A percentile compares a stretch with the other conserved stretches of the same genome.
Evolutionary conservation across 2,888 invertebrate species (phyloP).

Genomic region (Microctonus hyperodae): DNA sequence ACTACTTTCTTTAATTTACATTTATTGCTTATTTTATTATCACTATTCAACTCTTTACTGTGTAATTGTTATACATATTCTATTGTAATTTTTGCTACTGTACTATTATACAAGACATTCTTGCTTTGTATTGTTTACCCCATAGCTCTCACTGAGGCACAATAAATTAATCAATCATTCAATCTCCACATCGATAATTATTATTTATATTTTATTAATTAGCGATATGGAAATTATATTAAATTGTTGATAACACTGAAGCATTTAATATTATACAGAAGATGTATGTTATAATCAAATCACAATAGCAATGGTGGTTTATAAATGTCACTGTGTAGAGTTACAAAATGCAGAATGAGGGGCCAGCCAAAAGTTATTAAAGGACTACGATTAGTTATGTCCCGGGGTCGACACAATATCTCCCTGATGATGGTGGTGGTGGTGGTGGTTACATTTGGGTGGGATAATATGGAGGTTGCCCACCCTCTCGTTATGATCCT

Average conservation of each 20-base stretch:
- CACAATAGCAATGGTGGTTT: constrained; percentile 51
- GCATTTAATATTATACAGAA: constrained; percentile 49
- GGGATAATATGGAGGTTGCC: no score
- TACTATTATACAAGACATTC: no score
- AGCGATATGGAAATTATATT: neutral
- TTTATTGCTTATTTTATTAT: no score
- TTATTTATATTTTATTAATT: neutral
- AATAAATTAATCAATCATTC: no score
- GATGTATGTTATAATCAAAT: constrained; percentile 61
- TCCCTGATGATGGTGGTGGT: constrained; percentile 31
- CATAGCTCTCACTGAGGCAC: no score
- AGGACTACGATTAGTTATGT: constrained; percentile 59
- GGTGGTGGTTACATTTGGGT: constrained; percentile 32
- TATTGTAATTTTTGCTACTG: no score
- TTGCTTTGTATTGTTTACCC: no score
- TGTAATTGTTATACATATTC: no score
- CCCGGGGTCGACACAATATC: constrained; percentile 38
- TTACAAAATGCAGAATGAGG: constrained; percentile 31
- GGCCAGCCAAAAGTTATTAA: constrained; percentile 50
- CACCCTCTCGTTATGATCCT: constrained; percentile 29
- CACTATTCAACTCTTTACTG: no score
- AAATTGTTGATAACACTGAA: constrained; percentile 41
- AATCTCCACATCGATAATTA: neutral
- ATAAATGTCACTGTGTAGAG: constrained; percentile 37
- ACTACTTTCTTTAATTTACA: no score